Evolutionary conservation across 2,797 vertebrate species (phyloP), one percentile per base, ranked within the genome.

Genomic region (Percopsis omiscomaycus): DNA sequence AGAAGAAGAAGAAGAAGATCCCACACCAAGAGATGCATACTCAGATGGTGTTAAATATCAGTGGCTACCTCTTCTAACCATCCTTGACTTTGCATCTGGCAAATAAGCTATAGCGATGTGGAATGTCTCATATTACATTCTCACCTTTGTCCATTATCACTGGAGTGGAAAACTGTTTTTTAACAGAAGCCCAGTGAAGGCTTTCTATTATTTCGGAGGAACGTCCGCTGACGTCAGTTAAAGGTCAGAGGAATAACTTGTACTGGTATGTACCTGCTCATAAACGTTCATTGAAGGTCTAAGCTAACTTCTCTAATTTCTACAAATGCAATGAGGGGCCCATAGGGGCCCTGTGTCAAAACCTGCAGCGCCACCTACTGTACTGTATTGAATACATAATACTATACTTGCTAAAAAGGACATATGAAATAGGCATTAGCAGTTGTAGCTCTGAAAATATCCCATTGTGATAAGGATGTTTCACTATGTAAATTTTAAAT

Each of bases 301-400:
- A 6, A 6, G 4, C 56, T n/a, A 12, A 4, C 32, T 44, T 42
- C n/a, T 5, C 53, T 8, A 9, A 6, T 37, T 37, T 37, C 32
- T 37, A 6, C 32, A 5, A 37, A 37, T 5, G 9, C 32, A 37
- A 37, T 8, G 5, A 37, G 32, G 22, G 32, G 32, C 32, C 32
- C 5, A 37, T 8, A 37, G 8, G 6, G 32, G 32, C 32, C 32
- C 6, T 37, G 49, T 42, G 9, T 45, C 3, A 67, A 44, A 29
- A 29, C 10, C 50, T 13, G 27, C 29, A 73, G 77, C 28, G 59
- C 74, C 83, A 64, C 59, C 83, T 83, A 13, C 69, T 82, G 83
- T 58, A 3, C 57, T 14, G 45, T 5, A 37, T 37, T 8, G 5
- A 37, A 8, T 37, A 37, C 32, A 37, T 5, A 5, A 37, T 37